Base-by-base conservation (phyloP, 2,113 vertebrate species). In the Ranitomeya variabilis region DNA sequence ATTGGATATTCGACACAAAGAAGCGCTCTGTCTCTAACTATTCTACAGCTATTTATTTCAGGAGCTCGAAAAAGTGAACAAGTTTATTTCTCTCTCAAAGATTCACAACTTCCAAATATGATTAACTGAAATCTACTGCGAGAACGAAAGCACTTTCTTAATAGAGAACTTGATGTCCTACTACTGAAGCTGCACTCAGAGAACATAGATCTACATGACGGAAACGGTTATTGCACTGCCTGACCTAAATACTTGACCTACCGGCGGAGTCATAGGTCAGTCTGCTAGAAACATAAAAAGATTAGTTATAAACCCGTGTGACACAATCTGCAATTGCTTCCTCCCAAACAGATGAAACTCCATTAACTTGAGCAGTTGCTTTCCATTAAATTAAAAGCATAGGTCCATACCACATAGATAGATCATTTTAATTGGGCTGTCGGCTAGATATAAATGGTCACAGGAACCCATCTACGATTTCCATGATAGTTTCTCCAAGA, bases 381-480 rank as follows among this genome's bases (percentile, higher is more conserved):
- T 54, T 66, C 57, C 45, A 69, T 80, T 69, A 67, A 87, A 87
- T 87, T 87, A 87, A 78, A 64, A 55, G 73, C n/a, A 69, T 16
- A 23, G 59, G 45, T 14, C 77, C 76, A 57, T 80, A 45, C 21
- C 21, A 45, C 37, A 23, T 7, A 80, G 60, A 87, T 87, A 80
- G 21, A 80, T 87, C 86, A 87, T 87, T 87, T 80, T 80, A 87
- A 87, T 80, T 87, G 76, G 60, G 77, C 16, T 87, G 77, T 67
- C 86, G 52, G 21, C 14, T 67, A 54, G 45, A 80, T 79, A 52
- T 78, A 69, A 64, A 80, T 87, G 62, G 60, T 31, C 23, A 69
- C 31, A 14, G 51, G 13, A 66, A 55, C 19, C 73, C 59, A 21
- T 78, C 76, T 55, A 54, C 26, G 62, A 67, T 67, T 67, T 83